Conservation (phyloP, 1,140 invertebrate species). For the Asobara japonica region DNA sequence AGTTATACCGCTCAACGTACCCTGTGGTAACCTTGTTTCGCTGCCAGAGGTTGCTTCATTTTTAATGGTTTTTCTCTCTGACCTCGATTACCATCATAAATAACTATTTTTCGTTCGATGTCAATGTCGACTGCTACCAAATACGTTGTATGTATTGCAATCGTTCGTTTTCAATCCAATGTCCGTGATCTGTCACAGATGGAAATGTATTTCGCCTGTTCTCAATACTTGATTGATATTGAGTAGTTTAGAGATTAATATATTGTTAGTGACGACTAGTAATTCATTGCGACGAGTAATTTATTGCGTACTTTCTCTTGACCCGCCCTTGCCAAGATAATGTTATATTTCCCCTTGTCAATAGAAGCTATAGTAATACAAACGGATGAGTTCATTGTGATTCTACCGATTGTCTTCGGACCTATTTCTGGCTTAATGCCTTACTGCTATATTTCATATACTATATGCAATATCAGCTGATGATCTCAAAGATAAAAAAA, state of each 20-base stretch:
- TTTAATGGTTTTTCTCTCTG: background rate
- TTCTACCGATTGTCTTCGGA: conserved; percentile 47
- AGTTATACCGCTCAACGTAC: too few species aligned
- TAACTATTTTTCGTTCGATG: background rate
- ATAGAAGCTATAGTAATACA: background rate
- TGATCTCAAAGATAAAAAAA: conserved; percentile 37
- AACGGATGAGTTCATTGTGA: conserved; percentile 39
- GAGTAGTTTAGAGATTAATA: background rate
- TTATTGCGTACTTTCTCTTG: too few species aligned
- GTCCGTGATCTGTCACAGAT: background rate
- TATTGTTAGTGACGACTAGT: too few species aligned
- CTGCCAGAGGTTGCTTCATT: too few species aligned
- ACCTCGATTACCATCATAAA: conserved; percentile 6
- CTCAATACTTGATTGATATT: background rate
- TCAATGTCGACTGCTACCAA: conserved; percentile 6
- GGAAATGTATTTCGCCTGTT: background rate
- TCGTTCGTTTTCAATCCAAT: conserved; percentile 1
- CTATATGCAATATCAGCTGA: conserved; percentile 52
- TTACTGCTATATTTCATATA: conserved; percentile 43
- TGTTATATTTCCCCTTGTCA: background rate
- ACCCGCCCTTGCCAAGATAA: too few species aligned
- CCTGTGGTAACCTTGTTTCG: too few species aligned
- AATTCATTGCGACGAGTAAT: too few species aligned
- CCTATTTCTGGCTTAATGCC: conserved; percentile 46
- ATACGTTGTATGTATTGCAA: conserved; percentile 11